Base-by-base conservation (phyloP, 2,888 invertebrate genomes). In the Linhomoeus sp. region DNA sequence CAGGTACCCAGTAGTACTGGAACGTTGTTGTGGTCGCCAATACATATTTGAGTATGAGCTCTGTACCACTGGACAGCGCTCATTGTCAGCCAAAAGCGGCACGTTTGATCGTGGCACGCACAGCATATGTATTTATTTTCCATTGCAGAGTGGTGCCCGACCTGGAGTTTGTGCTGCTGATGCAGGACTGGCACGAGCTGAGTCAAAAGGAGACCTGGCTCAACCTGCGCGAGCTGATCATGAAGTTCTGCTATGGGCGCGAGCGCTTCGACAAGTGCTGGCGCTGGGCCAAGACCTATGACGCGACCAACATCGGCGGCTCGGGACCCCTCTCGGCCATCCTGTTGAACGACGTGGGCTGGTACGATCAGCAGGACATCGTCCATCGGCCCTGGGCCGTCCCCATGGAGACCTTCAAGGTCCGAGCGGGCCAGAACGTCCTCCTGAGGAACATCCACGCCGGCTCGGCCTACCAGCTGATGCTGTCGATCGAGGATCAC, bases 161-260 rank as follows among this genome's bases (percentile, higher is more conserved):
- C n/a, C 40, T 54, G 15, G 55, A 60, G 49, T 61, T 59, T 41
- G 55, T 53, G 40, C 47, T 55, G 12, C 45, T 60, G 45, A 41
- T 60, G 20, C 58, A 60, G 57, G 60, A 60, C 44, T 58, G 57
- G 58, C 51, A 54, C 1, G 51, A 52, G 14, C 50, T 51, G 35
- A 40, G 51, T 5, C 49, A 54, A 5, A 53, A 51, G 22, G 56
- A 59, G 36, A 48, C 52, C 5, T 56, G 57, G 56, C 48, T 52
- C 51, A 50, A 51, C 41, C 49, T 56, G 49, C 51, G 54, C 39
- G 56, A 58, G 29, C 53, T 55, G 42, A 57, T 55, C 5, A 55
- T 58, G 57, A 60, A 60, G 49, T 60, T 60, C 59, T 54, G 61
- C 50, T 55, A 56, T 40, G 58, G 59, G 9, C 54, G 53, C 39